These are phyloP conservation scores for Doris montereyensis DNA, from an alignment of 2,888 invertebrate species.

Conservation along the genomic window DNA sequence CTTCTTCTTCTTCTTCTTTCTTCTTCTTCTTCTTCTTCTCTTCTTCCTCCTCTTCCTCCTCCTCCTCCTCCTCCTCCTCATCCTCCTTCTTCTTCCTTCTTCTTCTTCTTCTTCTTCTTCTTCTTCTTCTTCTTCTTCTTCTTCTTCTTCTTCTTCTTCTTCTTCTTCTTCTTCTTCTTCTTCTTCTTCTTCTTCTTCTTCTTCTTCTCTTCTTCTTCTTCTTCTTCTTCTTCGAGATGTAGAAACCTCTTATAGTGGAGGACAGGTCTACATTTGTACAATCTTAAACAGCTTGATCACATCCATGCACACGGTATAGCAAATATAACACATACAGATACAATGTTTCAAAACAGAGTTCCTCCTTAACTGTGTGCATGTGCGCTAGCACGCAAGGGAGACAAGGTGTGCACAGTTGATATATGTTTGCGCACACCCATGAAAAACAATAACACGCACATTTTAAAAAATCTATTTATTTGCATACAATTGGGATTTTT, in stretches of 20 bases:
- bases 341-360: conserved; percentile 3
- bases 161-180: background rate
- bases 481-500: too few relatives aligned
- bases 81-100: background rate
- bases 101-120: background rate
- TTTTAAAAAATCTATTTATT: too few relatives aligned
- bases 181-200: background rate
- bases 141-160: background rate
- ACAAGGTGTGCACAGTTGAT: too few relatives aligned
- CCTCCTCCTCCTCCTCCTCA: background rate
- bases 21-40: background rate
- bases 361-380: background rate
- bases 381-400: background rate
- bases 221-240: background rate
- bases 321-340: too few relatives aligned
- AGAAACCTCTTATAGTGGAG: too few relatives aligned
- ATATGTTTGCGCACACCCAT: too few relatives aligned
- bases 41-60: background rate
- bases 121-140: background rate
- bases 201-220: background rate
- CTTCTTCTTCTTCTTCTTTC: background rate
- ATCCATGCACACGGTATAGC: too few relatives aligned
- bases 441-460: too few relatives aligned
- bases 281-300: background rate
- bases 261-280: background rate